Evolutionary conservation across 2,113 vertebrate genomes (phyloP), one percentile per base, ranked within the genome.

Genomic region (Leucosticte australis): DNA sequence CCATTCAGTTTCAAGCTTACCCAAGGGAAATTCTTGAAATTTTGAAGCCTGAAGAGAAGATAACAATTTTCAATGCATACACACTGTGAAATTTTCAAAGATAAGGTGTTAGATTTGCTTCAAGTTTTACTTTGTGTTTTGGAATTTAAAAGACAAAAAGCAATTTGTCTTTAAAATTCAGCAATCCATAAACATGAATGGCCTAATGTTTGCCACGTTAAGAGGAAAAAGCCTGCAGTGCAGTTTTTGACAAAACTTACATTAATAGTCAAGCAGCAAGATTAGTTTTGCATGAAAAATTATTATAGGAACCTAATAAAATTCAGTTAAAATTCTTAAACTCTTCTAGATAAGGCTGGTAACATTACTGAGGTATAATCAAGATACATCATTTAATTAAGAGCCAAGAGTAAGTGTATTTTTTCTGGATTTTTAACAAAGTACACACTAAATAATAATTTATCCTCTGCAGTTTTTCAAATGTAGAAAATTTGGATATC

Each of bases 361-460:
- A 79, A 27, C 2, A 56, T 76, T 79, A 57, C 24, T 62, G 59
- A 73, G 20, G 18, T 82, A 83, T 84, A 88, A 87, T 94, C 50
- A 93, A 93, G 73, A 96, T 57, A 41, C 10, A 85, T 80, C 6
- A 31, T 59, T 90, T 92, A 82, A 76, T 96, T 90, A 94, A 67
- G n/a, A 82, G 46, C 6, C 69, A 84, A 76, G 3, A 67, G 4
- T 26, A 88, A 83, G 37, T 15, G 28, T 12, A 56, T 22, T 47
- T 69, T 56, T 68, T 71, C 55, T 15, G n/a, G 23, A n/a, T 67
- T 82, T 93, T n/a, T 74, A 69, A 44, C 9, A 42, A 57, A 94
- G 15, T 50, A 30, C 9, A 41, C 10, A 24, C 2, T 16, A 19
- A 65, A 21, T n/a, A 70, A 82, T 55, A 59, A 70, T 73, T 63